phyloP scores from a whole-genome alignment of 1,140 invertebrate genomes.

The Coenobita brevimanus region DNA sequence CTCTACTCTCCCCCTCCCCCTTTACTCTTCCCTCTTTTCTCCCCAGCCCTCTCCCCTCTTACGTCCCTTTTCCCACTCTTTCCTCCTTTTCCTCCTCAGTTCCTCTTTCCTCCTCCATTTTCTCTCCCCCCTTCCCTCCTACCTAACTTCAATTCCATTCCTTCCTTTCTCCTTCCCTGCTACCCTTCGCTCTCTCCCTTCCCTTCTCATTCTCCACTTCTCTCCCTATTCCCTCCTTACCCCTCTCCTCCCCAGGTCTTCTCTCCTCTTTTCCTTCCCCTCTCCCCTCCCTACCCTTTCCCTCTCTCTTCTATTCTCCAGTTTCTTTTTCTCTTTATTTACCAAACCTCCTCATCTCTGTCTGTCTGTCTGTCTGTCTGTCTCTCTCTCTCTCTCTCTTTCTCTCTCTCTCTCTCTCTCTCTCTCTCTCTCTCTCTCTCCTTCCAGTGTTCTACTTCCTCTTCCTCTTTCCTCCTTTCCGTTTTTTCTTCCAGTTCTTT shows the following conservation, averaged over 20 bases:
- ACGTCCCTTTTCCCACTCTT: background rate
- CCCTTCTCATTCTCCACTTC: background rate
- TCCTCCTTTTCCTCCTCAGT: background rate
- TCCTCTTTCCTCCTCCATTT: background rate
- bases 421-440: background rate
- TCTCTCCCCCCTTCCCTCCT: background rate
- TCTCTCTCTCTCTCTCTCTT: background rate
- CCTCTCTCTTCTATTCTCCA: background rate
- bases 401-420: background rate
- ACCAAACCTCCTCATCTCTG: background rate
- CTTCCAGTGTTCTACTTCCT: background rate
- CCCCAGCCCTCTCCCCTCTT: background rate
- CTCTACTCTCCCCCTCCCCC: background rate
- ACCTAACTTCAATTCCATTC: background rate
- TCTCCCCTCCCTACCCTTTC: background rate
- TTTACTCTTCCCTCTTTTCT: background rate
- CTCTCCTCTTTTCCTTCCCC: background rate
- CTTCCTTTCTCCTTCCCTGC: background rate
- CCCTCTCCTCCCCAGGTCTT: background rate
- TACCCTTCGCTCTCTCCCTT: background rate
- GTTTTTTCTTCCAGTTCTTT: background rate
- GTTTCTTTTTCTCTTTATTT: background rate
- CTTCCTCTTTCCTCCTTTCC: background rate
- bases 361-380: background rate
- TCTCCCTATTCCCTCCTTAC: background rate